Base-by-base conservation (phyloP, 2,797 vertebrate genomes). In the Melanotaenia boesemani region DNA sequence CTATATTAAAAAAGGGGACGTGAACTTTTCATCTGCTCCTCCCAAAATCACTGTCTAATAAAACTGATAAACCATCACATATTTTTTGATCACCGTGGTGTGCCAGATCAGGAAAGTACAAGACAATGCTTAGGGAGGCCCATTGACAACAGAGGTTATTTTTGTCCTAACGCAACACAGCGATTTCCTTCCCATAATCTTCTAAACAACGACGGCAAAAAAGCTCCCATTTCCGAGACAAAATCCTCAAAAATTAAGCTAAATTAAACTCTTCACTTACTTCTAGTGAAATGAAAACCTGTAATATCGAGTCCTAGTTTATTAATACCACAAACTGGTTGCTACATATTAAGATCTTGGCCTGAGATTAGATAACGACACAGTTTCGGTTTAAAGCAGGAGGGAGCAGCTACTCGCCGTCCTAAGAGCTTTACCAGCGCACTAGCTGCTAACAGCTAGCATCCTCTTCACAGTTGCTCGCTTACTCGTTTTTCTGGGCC, bases 361-460 rank as follows among this genome's bases (percentile, higher is more conserved):
- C 65, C 26, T 0, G 2, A 44, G 10, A 9, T 10, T 6, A 32
- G 2, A n/a, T 3, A 28, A 3, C 4, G 7, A 2, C 8, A 52
- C 48, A 30, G 72, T 88, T 90, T 88, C 72, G 63, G 10, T 86
- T 76, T 82, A 58, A 11, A 22, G 70, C 6, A 30, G 68, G n/a
- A 57, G 63, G 57, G 28, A 74, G 73, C 60, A 79, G 81, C 76
- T 72, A 30, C 55, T 81, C 46, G 64, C 58, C 60, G 65, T 68
- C 67, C 65, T 61, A 36, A 55, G 59, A 30, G 77, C 60, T 84
- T 78, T 69, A 73, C 61, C 28, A 39, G 52, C 60, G 79, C 88
- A 88, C 86, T 90, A 90, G 77, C 59, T 0, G 88, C 89, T 92
- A 90, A 77, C 24, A 13, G 85, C 89, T 88, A 88, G 87, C 80